Conservation (phyloP, 2,888 invertebrate genomes). For the Muscina levida region DNA sequence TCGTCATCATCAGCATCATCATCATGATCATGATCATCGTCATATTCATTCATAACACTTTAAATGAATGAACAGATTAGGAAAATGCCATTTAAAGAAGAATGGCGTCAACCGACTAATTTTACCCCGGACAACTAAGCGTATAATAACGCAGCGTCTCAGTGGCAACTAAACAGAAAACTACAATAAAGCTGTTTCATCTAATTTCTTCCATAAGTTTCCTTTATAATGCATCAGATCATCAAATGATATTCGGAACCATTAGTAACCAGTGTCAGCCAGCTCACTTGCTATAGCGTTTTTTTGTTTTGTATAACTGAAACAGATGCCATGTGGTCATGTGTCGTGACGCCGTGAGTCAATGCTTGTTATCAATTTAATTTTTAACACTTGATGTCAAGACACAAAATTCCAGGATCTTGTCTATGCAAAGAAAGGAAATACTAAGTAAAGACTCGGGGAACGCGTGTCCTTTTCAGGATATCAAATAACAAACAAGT, state of each 20-base stretch:
- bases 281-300: background rate
- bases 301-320: conserved; percentile 29
- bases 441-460: conserved; percentile 21
- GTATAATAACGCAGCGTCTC: background rate
- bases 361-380: conserved; percentile 29
- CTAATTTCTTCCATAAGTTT: conserved; percentile 35
- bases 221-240: conserved; percentile 8
- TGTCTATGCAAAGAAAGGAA: conserved; percentile 49
- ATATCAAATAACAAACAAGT: conserved; percentile 64
- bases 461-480: conserved; percentile 57
- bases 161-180: no score
- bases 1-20: conserved; percentile 6
- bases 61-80: conserved; percentile 2
- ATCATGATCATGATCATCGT: conserved; percentile 31
- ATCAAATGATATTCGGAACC: conserved; percentile 7
- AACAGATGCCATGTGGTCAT: conserved; percentile 54
- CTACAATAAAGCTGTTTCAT: conserved; percentile 26
- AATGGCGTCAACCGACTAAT: conserved; percentile 57
- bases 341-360: background rate
- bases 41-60: background rate
- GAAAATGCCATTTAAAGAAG: conserved; percentile 41
- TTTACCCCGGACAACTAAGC: background rate
- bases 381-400: conserved; percentile 18
- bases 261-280: background rate
- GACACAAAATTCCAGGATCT: background rate